Evolutionary conservation across 2,888 invertebrate species (phyloP).

Genomic region (Sceliomorpha sp.): DNA sequence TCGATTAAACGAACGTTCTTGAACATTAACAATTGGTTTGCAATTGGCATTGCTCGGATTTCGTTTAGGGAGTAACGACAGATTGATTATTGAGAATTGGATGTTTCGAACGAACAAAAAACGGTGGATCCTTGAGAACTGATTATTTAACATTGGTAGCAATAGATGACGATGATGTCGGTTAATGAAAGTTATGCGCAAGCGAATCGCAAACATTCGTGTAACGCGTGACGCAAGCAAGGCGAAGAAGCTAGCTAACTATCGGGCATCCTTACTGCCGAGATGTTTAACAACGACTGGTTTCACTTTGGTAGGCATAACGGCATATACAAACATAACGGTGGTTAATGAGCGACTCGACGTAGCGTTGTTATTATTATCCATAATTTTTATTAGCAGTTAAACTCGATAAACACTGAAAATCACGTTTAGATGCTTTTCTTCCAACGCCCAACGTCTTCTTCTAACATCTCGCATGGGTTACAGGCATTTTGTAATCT

Average conservation of each 20-base stretch:
- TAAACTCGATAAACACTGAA: slow-evolving; percentile 16
- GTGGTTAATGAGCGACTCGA: slow-evolving; percentile 75
- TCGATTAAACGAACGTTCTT: too few relatives aligned
- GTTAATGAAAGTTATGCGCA: slow-evolving; percentile 60
- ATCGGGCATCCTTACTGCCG: slow-evolving; percentile 45
- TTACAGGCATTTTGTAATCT: too few relatives aligned
- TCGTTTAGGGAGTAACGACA: too few relatives aligned
- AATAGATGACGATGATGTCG: slow-evolving; percentile 38
- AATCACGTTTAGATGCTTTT: slow-evolving; percentile 12
- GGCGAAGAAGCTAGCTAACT: slow-evolving; percentile 38
- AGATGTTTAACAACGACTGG: slow-evolving; percentile 58
- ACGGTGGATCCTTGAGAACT: too few relatives aligned
- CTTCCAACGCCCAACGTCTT: too few relatives aligned
- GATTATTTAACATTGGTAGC: slow-evolving; percentile 22
- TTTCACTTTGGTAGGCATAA: slow-evolving; percentile 78
- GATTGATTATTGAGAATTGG: too few relatives aligned
- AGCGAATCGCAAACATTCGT: slow-evolving; percentile 51
- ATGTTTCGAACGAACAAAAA: too few relatives aligned
- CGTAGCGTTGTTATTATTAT: slow-evolving; percentile 35
- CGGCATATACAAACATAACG: slow-evolving; percentile 79
- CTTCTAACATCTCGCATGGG: too few relatives aligned
- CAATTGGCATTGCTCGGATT: too few relatives aligned
- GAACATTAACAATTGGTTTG: too few relatives aligned
- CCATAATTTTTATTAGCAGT: slow-evolving; percentile 39
- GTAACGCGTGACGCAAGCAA: slow-evolving; percentile 52